Evolutionary conservation across 2,797 vertebrate species (phyloP), one percentile per base, ranked within the genome.

Genomic region (Ibycter americanus): DNA sequence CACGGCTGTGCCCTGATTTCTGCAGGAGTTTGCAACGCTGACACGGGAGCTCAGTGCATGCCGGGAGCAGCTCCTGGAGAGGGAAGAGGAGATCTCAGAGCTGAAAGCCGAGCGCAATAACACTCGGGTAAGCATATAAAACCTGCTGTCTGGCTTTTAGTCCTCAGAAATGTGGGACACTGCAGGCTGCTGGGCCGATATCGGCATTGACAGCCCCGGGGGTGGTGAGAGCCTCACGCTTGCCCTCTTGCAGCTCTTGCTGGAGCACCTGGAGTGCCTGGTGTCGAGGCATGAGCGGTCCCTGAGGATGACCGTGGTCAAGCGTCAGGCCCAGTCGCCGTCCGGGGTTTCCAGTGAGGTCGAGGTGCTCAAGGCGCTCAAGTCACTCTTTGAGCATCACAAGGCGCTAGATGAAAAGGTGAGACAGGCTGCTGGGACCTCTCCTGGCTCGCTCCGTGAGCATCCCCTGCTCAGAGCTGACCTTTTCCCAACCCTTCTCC

Each of bases 61-160:
- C 97, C 98, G 99, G 93, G 99, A 99, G 97, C 99, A 99, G 98
- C 99, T 99, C 89, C 96, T 98, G 96, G 99, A 99, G 98, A 98
- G 99, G 96, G 99, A 99, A 93, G 99, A 99, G 96, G 99, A 99
- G 98, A 99, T 99, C 97, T 99, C 99, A 0, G 99, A 99, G 97
- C 98, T 99, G 97, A 99, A 99, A 97, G 99, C 99, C 2, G 99
- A 99, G 93, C 99, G 99, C 96, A 99, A 99, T 97, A 99, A 99
- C 98, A 99, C 99, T 55, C 98, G 99, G 98, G 99, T 99, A 73
- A 94, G 98, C 68, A 16, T 21, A 17, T 21, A 55, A 46, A 15
- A 16, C 34, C 47, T 58, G 7, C 27, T 25, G 4, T 22, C 26
- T 13, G 40, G 3, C 71, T 47, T 49, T 29, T 47, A 9, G 32